A percentile compares a stretch with the other conserved stretches of the same genome.
Evolutionary conservation across 2,888 invertebrate genomes (phyloP).

Genomic region (Mylabris sibirica): DNA sequence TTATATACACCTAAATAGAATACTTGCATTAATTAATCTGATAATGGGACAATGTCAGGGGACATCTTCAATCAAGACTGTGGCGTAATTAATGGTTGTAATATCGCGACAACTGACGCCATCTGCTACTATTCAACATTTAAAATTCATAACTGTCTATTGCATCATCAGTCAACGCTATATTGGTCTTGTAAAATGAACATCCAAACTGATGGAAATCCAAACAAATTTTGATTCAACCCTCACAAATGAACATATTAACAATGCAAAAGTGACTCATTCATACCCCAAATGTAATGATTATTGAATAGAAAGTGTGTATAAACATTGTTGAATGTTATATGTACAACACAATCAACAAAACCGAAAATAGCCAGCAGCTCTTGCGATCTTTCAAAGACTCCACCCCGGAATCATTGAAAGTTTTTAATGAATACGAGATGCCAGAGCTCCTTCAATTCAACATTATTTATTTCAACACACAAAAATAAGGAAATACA

Average conservation of each 20-base stretch:
- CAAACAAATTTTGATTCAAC: constrained; percentile 24
- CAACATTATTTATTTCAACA: background rate
- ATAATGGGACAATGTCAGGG: constrained; percentile 53
- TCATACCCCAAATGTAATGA: background rate
- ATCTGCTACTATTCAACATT: constrained; percentile 43
- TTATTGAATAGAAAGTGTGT: background rate
- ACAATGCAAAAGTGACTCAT: background rate
- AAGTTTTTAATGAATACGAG: constrained; percentile 4
- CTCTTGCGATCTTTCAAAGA: background rate
- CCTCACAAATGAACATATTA: constrained; percentile 1
- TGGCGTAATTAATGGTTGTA: constrained; percentile 52
- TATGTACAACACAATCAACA: background rate
- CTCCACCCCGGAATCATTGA: background rate
- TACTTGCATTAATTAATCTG: constrained; percentile 55
- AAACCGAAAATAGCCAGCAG: background rate
- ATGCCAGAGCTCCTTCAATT: background rate
- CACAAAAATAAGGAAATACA: constrained; percentile 31
- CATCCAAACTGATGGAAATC: constrained; percentile 25
- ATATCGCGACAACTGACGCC: constrained; percentile 47
- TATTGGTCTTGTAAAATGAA: constrained; percentile 27
- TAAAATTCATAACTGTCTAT: constrained; percentile 38
- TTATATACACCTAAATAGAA: constrained; percentile 42
- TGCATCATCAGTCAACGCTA: constrained; percentile 32
- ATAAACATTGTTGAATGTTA: background rate
- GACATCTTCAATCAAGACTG: constrained; percentile 54